phyloP scores from a whole-genome alignment of 2,797 vertebrate species.

The Poecile montanus region DNA sequence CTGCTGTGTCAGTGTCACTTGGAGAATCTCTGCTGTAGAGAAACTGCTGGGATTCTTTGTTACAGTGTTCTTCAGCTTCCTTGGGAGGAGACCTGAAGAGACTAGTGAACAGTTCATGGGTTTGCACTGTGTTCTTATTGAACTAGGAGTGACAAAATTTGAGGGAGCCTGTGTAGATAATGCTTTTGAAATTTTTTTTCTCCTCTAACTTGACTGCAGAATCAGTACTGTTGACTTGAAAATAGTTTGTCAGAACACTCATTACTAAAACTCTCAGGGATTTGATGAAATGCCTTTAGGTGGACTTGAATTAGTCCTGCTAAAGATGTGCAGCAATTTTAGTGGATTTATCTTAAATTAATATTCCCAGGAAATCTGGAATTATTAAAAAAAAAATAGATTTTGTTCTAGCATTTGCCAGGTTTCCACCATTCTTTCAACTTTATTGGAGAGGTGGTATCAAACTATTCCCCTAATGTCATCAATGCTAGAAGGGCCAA shows the following conservation, averaged over 20 bases:
- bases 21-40: not conserved
- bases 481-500: not conserved
- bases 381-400: not conserved
- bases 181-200: not conserved
- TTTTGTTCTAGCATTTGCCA: not conserved
- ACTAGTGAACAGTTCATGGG: not conserved
- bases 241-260: not conserved
- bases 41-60: not conserved
- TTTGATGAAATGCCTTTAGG: not conserved
- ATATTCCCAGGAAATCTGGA: not conserved
- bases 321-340: not conserved
- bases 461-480: not conserved
- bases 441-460: not conserved
- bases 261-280: not conserved
- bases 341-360: not conserved
- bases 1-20: not conserved
- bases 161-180: not conserved
- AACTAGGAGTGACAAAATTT: not conserved
- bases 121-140: not conserved
- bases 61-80: not conserved
- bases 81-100: not conserved
- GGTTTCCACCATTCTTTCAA: not conserved
- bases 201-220: not conserved
- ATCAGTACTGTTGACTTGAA: not conserved
- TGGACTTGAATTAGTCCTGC: not conserved